Percentiles rank a stretch among this genome's conserved stretches.
phyloP scores from a whole-genome alignment of 2,797 vertebrate genomes.

The Gymnocypris eckloni region DNA sequence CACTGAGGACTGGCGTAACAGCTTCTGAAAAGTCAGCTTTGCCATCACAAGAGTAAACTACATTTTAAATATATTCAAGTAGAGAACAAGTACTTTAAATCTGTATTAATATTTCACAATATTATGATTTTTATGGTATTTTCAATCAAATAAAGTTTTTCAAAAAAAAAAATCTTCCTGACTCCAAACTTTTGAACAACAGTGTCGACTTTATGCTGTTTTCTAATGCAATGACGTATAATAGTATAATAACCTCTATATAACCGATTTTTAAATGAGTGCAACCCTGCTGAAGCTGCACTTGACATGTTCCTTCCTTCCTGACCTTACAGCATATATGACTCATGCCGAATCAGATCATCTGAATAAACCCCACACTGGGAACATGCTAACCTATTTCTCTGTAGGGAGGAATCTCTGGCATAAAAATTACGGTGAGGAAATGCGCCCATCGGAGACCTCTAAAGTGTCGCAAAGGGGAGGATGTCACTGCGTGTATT shows the following conservation, averaged over 20 bases:
- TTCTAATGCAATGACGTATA: not conserved
- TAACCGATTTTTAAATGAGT: not conserved
- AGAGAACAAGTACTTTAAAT: not conserved
- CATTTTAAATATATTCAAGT: not conserved
- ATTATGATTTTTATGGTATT: not conserved
- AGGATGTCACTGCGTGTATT: constrained; percentile 34
- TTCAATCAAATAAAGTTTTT: not conserved
- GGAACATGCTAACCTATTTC: constrained; percentile 29
- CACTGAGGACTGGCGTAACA: no score
- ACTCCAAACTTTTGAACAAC: not conserved
- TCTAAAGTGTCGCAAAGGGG: constrained; percentile 13
- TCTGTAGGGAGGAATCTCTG: constrained; percentile 37
- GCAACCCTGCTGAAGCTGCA: constrained; percentile 31
- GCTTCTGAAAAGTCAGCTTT: not conserved
- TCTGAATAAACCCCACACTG: constrained; percentile 50
- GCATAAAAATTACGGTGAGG: constrained; percentile 29
- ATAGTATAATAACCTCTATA: not conserved
- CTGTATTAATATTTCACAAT: not conserved
- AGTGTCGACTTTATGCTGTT: not conserved
- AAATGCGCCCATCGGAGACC: constrained; percentile 29
- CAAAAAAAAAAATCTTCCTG: not conserved
- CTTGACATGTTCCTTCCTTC: constrained; percentile 40
- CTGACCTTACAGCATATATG: constrained; percentile 37
- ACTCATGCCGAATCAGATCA: constrained; percentile 40
- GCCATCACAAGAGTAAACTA: not conserved